Conservation (phyloP, 30 jellyfish, hydroid and myxozoan genomes). For the Aurelia coerulea region DNA sequence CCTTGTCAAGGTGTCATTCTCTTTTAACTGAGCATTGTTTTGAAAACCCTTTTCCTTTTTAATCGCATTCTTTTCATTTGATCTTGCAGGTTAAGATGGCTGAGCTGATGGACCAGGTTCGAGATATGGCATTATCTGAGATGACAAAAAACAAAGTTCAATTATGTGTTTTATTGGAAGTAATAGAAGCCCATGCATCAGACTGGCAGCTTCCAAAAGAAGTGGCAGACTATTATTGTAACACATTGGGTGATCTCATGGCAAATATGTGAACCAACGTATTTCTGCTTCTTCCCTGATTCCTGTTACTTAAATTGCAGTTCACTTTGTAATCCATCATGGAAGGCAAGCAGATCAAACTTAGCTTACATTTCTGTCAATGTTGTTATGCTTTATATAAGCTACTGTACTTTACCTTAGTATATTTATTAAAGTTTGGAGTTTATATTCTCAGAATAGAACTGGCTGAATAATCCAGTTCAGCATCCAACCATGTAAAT, state of each 20-base stretch:
- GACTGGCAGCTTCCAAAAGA: conserved; percentile 68
- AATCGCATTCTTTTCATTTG: no score
- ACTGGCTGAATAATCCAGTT: no score
- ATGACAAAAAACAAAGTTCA: conserved; percentile 30
- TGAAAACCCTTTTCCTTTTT: no score
- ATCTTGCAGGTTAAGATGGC: conserved; percentile 64
- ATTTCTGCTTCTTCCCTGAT: background rate
- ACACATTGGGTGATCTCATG: conserved; percentile 28
- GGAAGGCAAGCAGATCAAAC: background rate
- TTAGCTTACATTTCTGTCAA: background rate
- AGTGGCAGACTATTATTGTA: conserved; percentile 38
- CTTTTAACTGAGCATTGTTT: no score
- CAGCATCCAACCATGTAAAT: no score
- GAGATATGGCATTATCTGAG: conserved; percentile 62
- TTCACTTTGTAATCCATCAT: no score
- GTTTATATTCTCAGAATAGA: no score
- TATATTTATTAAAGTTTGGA: no score
- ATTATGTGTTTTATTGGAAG: conserved; percentile 65
- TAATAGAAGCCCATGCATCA: conserved; percentile 74
- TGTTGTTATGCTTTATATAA: no score
- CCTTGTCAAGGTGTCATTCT: no score
- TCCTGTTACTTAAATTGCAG: no score
- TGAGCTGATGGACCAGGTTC: conserved; percentile 41
- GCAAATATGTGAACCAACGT: background rate
- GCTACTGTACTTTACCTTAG: no score